These are phyloP conservation scores for Eledone cirrhosa DNA, from an alignment of 2,888 invertebrate species.

Conservation along the genomic window DNA sequence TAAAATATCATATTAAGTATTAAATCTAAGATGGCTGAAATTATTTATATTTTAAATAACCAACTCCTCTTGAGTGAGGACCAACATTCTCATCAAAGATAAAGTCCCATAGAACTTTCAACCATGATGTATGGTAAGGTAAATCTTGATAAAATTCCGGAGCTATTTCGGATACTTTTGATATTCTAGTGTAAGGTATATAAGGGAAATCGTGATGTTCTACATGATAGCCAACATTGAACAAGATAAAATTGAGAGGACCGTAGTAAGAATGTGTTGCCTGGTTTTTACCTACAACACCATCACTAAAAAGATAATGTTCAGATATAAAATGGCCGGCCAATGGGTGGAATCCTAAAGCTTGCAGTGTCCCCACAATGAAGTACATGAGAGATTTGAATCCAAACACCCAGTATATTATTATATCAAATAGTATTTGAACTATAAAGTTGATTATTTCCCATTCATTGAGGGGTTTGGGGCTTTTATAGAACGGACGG, in stretches of 20 bases:
- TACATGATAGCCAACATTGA: conserved; percentile 66
- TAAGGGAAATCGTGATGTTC: conserved; percentile 68
- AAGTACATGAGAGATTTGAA: conserved; percentile 59
- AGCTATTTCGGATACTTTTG: conserved; percentile 71
- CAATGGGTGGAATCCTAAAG: conserved; percentile 63
- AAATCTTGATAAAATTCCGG: conserved; percentile 92
- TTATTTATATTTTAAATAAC: conserved; percentile 44
- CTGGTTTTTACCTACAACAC: conserved; percentile 41
- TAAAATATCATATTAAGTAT: too few relatives aligned
- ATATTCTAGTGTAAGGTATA: conserved; percentile 62
- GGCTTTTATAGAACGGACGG: conserved; percentile 64
- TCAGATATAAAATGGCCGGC: conserved; percentile 67
- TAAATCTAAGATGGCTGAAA: too few relatives aligned
- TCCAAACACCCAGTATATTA: conserved; percentile 55
- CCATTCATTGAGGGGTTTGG: conserved; percentile 58
- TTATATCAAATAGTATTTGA: conserved; percentile 55
- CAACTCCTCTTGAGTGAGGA: conserved; percentile 84
- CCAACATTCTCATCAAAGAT: conserved; percentile 94
- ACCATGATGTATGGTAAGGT: conserved; percentile 95
- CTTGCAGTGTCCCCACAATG: conserved; percentile 59
- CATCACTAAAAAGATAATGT: conserved; percentile 63
- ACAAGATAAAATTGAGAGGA: conserved; percentile 64
- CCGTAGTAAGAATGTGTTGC: conserved; percentile 67
- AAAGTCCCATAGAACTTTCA: conserved; percentile 91
- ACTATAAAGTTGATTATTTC: conserved; percentile 59